phyloP scores from a whole-genome alignment of 2,113 vertebrate genomes.

The Eurystomus gularis region DNA sequence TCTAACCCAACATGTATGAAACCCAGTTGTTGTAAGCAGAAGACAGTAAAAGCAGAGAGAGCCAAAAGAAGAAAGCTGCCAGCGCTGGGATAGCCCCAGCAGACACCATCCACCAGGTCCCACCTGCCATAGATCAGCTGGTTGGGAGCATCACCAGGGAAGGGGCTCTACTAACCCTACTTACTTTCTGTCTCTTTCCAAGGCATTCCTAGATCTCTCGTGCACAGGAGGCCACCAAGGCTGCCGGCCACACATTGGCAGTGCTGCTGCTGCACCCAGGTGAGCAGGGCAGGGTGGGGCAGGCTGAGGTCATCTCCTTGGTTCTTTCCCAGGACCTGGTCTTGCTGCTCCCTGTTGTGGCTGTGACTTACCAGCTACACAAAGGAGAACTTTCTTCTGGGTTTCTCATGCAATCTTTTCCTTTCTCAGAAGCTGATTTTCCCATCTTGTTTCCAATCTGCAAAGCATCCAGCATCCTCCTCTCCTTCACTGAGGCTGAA shows the following conservation, averaged over 20 bases:
- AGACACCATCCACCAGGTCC: not conserved
- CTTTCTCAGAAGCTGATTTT: not conserved
- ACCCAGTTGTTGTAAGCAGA: not conserved
- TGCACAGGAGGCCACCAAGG: not conserved
- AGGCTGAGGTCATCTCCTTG: not conserved
- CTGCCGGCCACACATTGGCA: rapidly evolving
- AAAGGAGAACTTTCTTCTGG: not conserved
- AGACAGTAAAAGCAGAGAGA: not conserved
- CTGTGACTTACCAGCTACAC: rapidly evolving
- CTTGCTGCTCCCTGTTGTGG: not conserved
- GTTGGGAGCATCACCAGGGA: not conserved
- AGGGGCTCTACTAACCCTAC: not conserved
- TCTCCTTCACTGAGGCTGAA: not conserved
- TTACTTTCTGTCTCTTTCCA: not conserved
- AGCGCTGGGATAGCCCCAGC: not conserved
- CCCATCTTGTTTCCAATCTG: not conserved
- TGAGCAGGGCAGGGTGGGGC: not conserved
- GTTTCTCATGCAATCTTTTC: not conserved
- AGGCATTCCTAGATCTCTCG: not conserved
- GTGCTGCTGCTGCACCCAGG: not conserved
- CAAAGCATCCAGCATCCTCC: not conserved
- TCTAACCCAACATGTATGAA: rapidly evolving
- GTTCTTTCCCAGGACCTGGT: not conserved
- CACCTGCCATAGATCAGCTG: not conserved
- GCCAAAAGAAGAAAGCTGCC: rapidly evolving